Conservation (phyloP, 1,140 invertebrate species). For the Teleopsis dalmanni region DNA sequence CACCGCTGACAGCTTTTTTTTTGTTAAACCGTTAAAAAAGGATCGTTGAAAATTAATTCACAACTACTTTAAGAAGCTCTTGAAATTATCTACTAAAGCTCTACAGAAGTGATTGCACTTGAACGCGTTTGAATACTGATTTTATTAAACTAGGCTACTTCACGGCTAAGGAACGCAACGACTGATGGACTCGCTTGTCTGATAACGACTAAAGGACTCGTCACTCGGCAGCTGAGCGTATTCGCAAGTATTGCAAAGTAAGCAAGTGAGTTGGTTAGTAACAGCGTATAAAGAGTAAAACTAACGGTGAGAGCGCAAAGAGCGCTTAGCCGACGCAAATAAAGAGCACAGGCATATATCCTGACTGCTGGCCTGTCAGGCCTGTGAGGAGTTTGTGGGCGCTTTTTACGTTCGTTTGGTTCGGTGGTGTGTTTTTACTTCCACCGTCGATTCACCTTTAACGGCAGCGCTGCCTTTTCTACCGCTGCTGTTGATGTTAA, state of each 20-base stretch:
- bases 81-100: slow-evolving; percentile 4
- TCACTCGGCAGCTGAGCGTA: slow-evolving; percentile 9
- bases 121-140: slow-evolving; percentile 25
- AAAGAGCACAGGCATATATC: no score
- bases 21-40: no score
- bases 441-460: background rate
- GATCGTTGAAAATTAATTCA: slow-evolving; percentile 17
- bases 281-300: background rate
- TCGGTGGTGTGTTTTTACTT: background rate
- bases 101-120: slow-evolving; percentile 31
- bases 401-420: background rate
- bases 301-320: background rate
- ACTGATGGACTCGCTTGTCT: slow-evolving; percentile 45
- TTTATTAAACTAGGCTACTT: slow-evolving; percentile 42
- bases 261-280: background rate
- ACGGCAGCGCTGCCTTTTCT: background rate
- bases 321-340: background rate
- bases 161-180: slow-evolving; percentile 44
- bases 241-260: no score
- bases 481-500: no score
- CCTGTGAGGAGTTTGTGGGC: background rate
- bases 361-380: no score
- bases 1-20: no score
- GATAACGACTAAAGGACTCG: slow-evolving; percentile 44
- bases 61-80: slow-evolving; percentile 39